Base-by-base conservation (phyloP, 2,113 vertebrate genomes). In the Abramis brama region DNA sequence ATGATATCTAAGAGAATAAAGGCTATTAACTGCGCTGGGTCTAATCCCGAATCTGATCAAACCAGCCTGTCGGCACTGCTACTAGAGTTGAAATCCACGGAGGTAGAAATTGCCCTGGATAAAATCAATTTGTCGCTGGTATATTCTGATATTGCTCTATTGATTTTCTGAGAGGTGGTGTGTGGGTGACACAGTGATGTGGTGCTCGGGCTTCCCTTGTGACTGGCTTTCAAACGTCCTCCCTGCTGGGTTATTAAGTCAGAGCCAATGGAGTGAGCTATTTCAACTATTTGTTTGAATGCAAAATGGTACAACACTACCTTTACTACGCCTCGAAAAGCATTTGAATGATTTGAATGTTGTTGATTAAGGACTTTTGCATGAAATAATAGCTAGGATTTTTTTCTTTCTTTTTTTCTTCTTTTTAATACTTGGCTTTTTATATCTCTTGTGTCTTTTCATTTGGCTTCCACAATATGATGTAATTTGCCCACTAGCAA, bases 131-230 rank as follows among this genome's bases (percentile, higher is more conserved):
- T 73, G 62, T 93, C 86, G 88, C 89, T 79, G 91, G 91, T 92
- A 89, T 93, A 92, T 94, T 93, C 91, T 93, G 88, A 92, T 92
- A 91, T 92, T 92, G 92, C 91, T 88, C 88, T 93, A 94, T 93
- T 94, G 94, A 95, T 94, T 95, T 87, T 93, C 64, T 68, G 36
- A 80, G 82, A 85, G 86, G 85, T 76, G 75, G 88, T 85, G 86
- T 64, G 55, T 83, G 43, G 43, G 89, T 19, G 81, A 89, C 81
- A 89, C 84, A 89, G 92, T 85, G 88, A 21, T 66, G 21, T 68
- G 62, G 60, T 70, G 39, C 64, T 23, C 3, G 21, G 68, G 47
- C 8, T 36, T 85, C 66, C 30, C 55, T 74, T 73, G 47, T 50
- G 78, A 21, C 77, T 80, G 76, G 47, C 39, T 59, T 86, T 71